Evolutionary conservation across 2,113 vertebrate genomes (phyloP), one percentile per base, ranked within the genome.

Genomic region (Myrmecobius fasciatus): DNA sequence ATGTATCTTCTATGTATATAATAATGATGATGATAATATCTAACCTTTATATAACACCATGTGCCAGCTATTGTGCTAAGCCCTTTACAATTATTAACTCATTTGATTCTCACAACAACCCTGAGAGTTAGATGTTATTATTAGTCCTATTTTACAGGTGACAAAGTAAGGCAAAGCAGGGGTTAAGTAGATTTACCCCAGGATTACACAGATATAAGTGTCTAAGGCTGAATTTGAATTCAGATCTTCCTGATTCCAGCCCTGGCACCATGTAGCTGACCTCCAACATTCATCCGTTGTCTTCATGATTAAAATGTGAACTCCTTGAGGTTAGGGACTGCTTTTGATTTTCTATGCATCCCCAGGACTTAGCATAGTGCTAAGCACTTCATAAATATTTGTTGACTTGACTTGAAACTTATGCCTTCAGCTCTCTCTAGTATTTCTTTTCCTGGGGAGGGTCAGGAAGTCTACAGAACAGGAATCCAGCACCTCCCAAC

Each of bases 401-500:
- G 56, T 60, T 60, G 56, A 31, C 28, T 56, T 56, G 54, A 9
- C 54, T 31, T 48, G 60, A 91, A 91, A 26, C 48, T 89, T 91
- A 92, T 67, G 89, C 94, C 53, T 92, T 75, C 95, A 89, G 91
- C 49, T 28, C 51, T 26, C 54, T 43, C 2, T 22, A 52, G 49
- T 10, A 31, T 67, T 43, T 91, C 91, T 94, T 94, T 94, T 89
- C 91, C 96, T 48, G 0, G 24, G 92, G 89, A 93, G 91, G 94
- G 54, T 51, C 51, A 48, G 94, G n/a, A 91, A 47, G 92, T 11
- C 31, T 67, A 20, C 0, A n/a, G 89, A 92, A 53, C 93, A 91
- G 54, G 93, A 91, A 94, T 97, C 94, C 95, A 96, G 93, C 93
- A 96, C 96, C 47, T 89, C 95, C 97, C 97, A 93, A 53, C 94